These are phyloP conservation scores for Sarcophaga bullata DNA, from an alignment of 1,140 invertebrate genomes.

Conservation along the genomic window DNA sequence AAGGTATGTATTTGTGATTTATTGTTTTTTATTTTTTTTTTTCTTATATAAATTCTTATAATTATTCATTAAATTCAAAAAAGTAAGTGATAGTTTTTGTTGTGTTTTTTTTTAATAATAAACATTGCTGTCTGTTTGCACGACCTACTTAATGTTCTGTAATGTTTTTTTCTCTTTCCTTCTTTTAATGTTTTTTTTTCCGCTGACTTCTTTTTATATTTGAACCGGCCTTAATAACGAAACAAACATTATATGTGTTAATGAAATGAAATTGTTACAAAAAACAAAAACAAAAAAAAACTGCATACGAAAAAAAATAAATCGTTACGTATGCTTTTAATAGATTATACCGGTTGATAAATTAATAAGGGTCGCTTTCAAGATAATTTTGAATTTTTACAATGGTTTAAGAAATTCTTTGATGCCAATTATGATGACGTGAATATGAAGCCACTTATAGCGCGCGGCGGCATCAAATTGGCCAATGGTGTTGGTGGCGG, in stretches of 20 bases:
- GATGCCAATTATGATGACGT: constrained; percentile 96
- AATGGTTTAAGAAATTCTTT: constrained; percentile 99
- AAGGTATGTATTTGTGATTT: constrained; percentile 80
- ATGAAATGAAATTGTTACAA: neutral
- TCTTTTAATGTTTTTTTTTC: constrained; percentile 7
- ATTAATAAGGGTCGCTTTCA: constrained; percentile 97
- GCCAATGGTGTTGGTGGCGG: constrained; percentile 69
- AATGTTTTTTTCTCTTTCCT: constrained; percentile 30
- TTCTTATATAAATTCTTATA: neutral
- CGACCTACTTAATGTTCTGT: constrained; percentile 3
- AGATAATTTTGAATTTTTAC: constrained; percentile 99
- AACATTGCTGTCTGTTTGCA: neutral
- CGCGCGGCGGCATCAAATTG: constrained; percentile 79
- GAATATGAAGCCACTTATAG: constrained; percentile 91
- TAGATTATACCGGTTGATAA: constrained; percentile 97
- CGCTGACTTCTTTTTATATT: neutral
- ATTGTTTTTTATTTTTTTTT: neutral
- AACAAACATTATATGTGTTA: neutral
- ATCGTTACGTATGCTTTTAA: constrained; percentile 21
- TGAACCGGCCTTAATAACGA: neutral
- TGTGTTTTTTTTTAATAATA: neutral
- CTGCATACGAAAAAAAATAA: neutral
- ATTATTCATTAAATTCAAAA: neutral
- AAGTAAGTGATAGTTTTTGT: constrained; percentile 37
- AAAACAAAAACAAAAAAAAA: neutral